Base-by-base conservation (phyloP, 2,797 vertebrate genomes). In the Falco peregrinus region DNA sequence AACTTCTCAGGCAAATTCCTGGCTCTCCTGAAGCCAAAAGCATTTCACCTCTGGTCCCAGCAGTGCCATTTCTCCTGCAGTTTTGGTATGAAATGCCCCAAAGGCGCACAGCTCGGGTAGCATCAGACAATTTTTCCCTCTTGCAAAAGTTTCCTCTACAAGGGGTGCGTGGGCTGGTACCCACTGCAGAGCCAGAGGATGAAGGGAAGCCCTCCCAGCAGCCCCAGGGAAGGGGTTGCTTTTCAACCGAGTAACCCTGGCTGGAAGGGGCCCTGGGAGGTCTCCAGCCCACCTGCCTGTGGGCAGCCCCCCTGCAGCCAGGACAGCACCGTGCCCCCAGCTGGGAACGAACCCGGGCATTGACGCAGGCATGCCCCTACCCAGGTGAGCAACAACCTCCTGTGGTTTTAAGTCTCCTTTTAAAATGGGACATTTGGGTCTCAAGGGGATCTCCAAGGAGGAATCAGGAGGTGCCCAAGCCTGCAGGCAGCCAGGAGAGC, bases 241-340 rank as follows among this genome's bases (percentile, higher is more conserved):
- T 70, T 59, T 20, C 37, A 57, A 51, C 28, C 1, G 2, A 20
- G 3, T 10, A 28, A 35, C 28, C 15, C 28, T 3, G 31, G 16
- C 39, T 60, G 67, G 48, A 54, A 54, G 31, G 68, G 10, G 18
- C 35, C 48, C 4, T n/a, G 4, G 84, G 70, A 82, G 39, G 26
- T 43, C 60, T 70, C 67, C 50, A 78, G 67, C 65, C 47, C 92
- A 54, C 33, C 35, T 12, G 14, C 26, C 51, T 10, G 0, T 0
- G 16, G 45, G 37, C 21, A 17, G 6, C 61, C 20, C 43, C 37
- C 13, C 5, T 9, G 10, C 54, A 47, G 28, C 39, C 43, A 9
- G 43, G 68, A n/a, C 17, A 48, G 18, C 39, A 50, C 22, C 24
- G 7, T 0, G 1, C n/a, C n/a, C 51, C 0, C 4, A 53, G 45